Evolutionary conservation across 2,797 vertebrate genomes (phyloP).

Genomic region (Danio jaintianensis): DNA sequence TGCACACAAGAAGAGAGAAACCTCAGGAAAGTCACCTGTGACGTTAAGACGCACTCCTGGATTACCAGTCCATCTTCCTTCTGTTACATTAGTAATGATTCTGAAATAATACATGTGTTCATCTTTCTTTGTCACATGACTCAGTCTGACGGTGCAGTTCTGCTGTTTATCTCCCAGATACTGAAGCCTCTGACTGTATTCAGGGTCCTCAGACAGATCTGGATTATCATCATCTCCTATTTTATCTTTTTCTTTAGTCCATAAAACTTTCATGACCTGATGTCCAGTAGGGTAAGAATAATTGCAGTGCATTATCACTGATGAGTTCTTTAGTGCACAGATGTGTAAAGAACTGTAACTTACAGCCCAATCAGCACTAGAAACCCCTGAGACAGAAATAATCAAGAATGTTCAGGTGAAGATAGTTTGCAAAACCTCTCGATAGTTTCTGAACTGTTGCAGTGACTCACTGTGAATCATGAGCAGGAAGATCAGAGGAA

Average conservation of each 20-base stretch:
- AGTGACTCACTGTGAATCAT: too few relatives aligned
- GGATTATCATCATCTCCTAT: too few relatives aligned
- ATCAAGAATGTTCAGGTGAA: too few relatives aligned
- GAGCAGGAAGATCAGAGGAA: too few relatives aligned
- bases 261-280: neutral
- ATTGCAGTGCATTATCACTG: conserved; percentile 41
- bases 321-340: neutral
- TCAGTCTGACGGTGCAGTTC: conserved; percentile 24
- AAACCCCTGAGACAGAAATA: too few relatives aligned
- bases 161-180: neutral
- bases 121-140: conserved; percentile 31
- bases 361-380: too few relatives aligned
- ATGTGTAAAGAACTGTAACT: too few relatives aligned
- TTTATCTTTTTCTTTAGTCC: too few relatives aligned
- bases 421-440: too few relatives aligned
- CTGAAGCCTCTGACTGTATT: too few relatives aligned
- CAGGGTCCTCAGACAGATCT: neutral
- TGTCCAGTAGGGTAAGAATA: neutral
- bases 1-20: conserved; percentile 8
- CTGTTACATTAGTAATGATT: neutral
- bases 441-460: too few relatives aligned
- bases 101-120: too few relatives aligned
- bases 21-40: conserved; percentile 34
- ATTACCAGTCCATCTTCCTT: neutral
- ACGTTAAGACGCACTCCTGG: conserved; percentile 32